Evolutionary conservation across 2,888 invertebrate genomes (phyloP), one percentile per base, ranked within the genome.

Genomic region (Octodonta nipae): DNA sequence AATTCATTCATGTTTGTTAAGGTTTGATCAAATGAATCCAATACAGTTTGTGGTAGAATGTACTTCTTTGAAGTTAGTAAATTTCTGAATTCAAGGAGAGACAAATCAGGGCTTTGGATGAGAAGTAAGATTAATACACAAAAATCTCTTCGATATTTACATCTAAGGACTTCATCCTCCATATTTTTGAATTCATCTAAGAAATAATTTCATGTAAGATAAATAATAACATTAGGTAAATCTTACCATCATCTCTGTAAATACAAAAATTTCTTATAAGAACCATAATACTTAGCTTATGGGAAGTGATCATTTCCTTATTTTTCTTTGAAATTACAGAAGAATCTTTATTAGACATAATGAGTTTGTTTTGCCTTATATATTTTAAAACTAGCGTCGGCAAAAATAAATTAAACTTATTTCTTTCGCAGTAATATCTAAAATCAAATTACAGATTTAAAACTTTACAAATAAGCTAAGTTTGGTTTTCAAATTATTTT

Each of bases 51-150:
- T 32, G 71, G 55, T 33, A 78, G 54, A 43, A 67, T 61, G 46
- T 73, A 76, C 38, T 73, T 70, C 1, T 69, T 68, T 44, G 71
- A 70, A 17, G 69, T 72, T n/a, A 85, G 58, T 38, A 78, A 61
- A 25, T 65, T 64, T 59, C 75, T 71, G 35, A 79, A 60, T 50
- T 77, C 78, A 46, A 68, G 70, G 41, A 81, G 73, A 36, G 77
- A 71, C 70, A 85, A 72, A 54, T 86, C 85, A 12, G 84, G 80
- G 45, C 78, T 78, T 73, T 84, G 83, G 43, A 87, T 76, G 14
- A 88, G 62, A 58, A 84, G 82, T 10, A 88, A 64, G 15, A 84
- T 70, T 4, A 82, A 67, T 58, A 85, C 75, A 61, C 85, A 83
- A 57, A 88, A 85, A 52, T 82, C 78, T 45, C 82, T 75, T 34